Conservation (phyloP, 2,797 vertebrate species). For the Taenioides sp. region DNA sequence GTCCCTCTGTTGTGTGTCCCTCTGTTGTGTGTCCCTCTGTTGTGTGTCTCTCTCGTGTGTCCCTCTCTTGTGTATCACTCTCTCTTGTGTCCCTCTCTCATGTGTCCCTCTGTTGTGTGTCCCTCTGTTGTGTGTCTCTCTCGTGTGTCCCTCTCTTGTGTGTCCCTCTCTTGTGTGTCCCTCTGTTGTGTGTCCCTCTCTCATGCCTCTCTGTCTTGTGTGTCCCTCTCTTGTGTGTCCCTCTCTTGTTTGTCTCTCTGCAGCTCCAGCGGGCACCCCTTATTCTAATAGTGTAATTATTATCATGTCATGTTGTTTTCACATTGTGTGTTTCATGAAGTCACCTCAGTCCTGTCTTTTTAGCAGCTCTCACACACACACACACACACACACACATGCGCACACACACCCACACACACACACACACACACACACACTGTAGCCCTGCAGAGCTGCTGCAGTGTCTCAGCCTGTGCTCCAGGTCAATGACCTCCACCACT, state of each 20-base stretch:
- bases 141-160: slow-evolving; percentile 9
- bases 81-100: too few species aligned
- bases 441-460: slow-evolving; percentile 67
- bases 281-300: background rate
- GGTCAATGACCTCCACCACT: slow-evolving; percentile 63
- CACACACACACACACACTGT: slow-evolving; percentile 6
- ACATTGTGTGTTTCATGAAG: background rate
- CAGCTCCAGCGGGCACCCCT: slow-evolving; percentile 18
- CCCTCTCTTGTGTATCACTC: too few species aligned
- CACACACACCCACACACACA: too few species aligned
- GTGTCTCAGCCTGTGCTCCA: slow-evolving; percentile 36
- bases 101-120: too few species aligned
- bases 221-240: slow-evolving; percentile 4
- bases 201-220: too few species aligned
- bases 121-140: slow-evolving; percentile 3
- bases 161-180: slow-evolving; percentile 4
- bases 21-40: too few species aligned
- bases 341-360: background rate
- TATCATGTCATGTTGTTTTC: background rate
- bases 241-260: slow-evolving; percentile 5
- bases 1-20: too few species aligned
- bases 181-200: slow-evolving; percentile 8
- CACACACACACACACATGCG: too few species aligned
- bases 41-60: too few species aligned
- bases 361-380: slow-evolving; percentile 7